A percentile compares a stretch with the other conserved stretches of the same genome.
These are phyloP conservation scores for Rhinella marina DNA, from an alignment of 2,797 vertebrate genomes.

Conservation along the genomic window DNA sequence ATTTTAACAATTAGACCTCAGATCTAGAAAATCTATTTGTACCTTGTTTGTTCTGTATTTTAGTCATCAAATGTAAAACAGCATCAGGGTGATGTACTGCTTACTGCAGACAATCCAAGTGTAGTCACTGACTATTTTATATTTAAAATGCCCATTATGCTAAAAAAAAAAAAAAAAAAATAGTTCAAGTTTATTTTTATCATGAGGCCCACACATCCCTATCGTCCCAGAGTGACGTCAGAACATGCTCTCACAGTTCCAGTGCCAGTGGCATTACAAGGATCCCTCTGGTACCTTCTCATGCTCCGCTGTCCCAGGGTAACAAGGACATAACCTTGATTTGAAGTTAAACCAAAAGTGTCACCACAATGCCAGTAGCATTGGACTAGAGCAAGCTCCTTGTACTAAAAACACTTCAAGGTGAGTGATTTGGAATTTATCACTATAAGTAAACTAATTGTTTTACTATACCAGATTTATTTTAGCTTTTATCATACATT, in stretches of 20 bases:
- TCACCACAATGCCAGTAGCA: conserved; percentile 21
- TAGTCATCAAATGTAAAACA: neutral
- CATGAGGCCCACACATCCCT: conserved; percentile 1
- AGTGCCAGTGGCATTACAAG: conserved; percentile 37
- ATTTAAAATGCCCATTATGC: neutral
- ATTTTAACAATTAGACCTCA: neutral
- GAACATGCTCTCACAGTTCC: conserved; percentile 20
- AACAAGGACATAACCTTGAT: conserved; percentile 36
- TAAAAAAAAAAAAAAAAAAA: neutral
- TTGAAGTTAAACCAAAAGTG: conserved; percentile 9
- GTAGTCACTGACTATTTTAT: neutral
- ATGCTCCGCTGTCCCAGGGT: neutral
- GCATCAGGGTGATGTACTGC: neutral
- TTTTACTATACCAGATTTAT: neutral
- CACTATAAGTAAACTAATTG: neutral
- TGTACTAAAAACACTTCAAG: neutral
- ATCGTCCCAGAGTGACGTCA: conserved; percentile 34
- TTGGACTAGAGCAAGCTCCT: neutral
- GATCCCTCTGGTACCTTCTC: conserved; percentile 32
- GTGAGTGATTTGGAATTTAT: neutral
- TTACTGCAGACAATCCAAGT: neutral
- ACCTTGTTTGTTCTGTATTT: neutral
- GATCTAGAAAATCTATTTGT: neutral
- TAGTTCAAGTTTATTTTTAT: neutral
- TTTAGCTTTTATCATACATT: neutral